Evolutionary conservation across 1,140 invertebrate species (phyloP), one percentile per base, ranked within the genome.

Genomic region (Drosophila pseudoananassae): DNA sequence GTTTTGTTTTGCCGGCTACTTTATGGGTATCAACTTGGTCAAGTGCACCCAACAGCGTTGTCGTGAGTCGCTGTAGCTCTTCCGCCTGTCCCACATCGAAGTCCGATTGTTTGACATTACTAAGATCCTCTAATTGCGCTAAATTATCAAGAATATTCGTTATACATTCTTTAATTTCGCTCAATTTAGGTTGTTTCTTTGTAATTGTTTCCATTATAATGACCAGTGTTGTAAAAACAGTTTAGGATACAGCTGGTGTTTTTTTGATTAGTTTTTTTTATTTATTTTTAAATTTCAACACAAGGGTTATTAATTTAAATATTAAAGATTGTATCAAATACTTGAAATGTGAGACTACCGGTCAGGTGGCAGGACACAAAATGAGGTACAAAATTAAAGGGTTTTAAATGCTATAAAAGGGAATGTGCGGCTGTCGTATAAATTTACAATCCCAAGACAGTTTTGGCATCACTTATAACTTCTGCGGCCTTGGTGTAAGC

Each of bases 401-500:
- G 43, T 9, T 20, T 33, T 36, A 52, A 52, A 36, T 43, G 1
- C 29, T 46, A 40, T 40, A 27, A 58, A 10, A 25, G 49, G 70
- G 46, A 56, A 58, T 46, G 23, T 33, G 10, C 12, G 14, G 9
- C 10, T 43, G 38, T 10, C 9, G 31, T 4, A 10, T 1, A 6
- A 12, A 20, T 12, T 29, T 69, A 83, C 10, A 25, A 12, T 14
- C 75, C 45, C 2, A 96, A 82, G 47, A 96, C 94, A n/a, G 84
- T 50, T 84, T 95, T 94, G 1, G 96, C 96, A 58, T 96, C 96
- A 77, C 94, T 93, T 7, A 97, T 87, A 12, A 96, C 92, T 91
- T 95, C 93, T 45, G 94, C 81, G 0, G 97, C 97, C 46, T 94
- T 93, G 15, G 93, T 90, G 68, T 96, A 97, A 46, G 95, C 95